These are phyloP conservation scores for Crossaster papposus DNA, from an alignment of 53 echinoderm and acorn worm species.

Conservation along the genomic window DNA sequence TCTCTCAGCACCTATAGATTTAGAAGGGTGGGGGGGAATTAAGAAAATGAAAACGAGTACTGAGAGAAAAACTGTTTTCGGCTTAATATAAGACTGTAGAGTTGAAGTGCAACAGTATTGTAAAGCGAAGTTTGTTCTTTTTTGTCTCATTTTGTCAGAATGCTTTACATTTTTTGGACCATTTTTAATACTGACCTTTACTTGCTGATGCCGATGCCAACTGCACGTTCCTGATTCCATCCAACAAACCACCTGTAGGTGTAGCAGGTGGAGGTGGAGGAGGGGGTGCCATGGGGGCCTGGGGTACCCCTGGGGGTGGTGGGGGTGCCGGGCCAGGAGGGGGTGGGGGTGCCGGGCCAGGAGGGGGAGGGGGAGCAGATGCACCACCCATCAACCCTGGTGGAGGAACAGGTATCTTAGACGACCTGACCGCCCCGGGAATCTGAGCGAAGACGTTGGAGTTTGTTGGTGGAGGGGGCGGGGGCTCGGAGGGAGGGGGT, in stretches of 20 bases:
- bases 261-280: constrained; percentile 72
- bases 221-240: constrained; percentile 71
- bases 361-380: constrained; percentile 61
- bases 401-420: constrained; percentile 38
- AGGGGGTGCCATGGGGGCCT: constrained; percentile 59
- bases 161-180: not conserved
- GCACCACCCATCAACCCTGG: constrained; percentile 21
- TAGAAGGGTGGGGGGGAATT: not conserved
- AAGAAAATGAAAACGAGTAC: not conserved
- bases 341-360: constrained; percentile 47
- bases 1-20: constrained; percentile 50
- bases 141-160: too few relatives aligned
- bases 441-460: constrained; percentile 69
- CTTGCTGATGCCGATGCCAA: constrained; percentile 57
- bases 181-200: not conserved
- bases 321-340: constrained; percentile 57
- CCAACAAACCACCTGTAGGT: constrained; percentile 63
- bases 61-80: not conserved
- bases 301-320: constrained; percentile 25
- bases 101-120: too few relatives aligned
- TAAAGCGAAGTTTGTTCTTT: too few relatives aligned
- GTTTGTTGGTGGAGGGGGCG: constrained; percentile 66
- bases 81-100: too few relatives aligned
- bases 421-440: constrained; percentile 53
- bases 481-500: constrained; percentile 68